Conservation (phyloP, 2,888 invertebrate genomes). For the Disparrhopalites patrizii region DNA sequence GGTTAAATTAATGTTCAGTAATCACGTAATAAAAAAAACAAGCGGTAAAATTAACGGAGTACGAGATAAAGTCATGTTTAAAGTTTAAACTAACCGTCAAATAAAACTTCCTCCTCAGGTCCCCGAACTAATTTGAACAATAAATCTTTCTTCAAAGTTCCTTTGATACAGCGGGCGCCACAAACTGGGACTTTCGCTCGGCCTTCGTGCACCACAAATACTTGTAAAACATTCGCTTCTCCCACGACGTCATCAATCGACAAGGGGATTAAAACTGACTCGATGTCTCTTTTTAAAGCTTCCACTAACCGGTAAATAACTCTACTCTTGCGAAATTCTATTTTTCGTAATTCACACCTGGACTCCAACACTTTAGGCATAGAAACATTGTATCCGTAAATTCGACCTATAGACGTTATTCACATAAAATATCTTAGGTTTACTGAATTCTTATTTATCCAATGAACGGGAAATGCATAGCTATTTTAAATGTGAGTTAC, state of each 20-base stretch:
- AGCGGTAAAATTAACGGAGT: too few species aligned
- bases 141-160: slow-evolving; percentile 65
- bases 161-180: slow-evolving; percentile 79
- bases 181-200: slow-evolving; percentile 79
- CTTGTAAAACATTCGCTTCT: slow-evolving; percentile 78
- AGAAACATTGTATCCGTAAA: slow-evolving; percentile 85
- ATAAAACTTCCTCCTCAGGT: slow-evolving; percentile 29
- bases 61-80: too few species aligned
- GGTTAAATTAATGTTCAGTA: too few species aligned
- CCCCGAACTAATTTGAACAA: slow-evolving; percentile 61
- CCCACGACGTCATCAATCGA: slow-evolving; percentile 76
- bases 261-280: slow-evolving; percentile 63
- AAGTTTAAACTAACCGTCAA: slow-evolving; percentile 33
- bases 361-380: slow-evolving; percentile 53
- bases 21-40: too few species aligned
- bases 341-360: slow-evolving; percentile 56
- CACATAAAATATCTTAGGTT: neutral
- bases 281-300: slow-evolving; percentile 76
- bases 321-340: slow-evolving; percentile 69
- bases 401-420: too few species aligned
- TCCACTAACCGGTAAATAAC: slow-evolving; percentile 92
- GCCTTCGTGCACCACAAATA: slow-evolving; percentile 74
- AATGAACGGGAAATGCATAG: too few species aligned
- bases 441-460: neutral
- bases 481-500: too few species aligned